A percentile compares a stretch with the other conserved stretches of the same genome.
Evolutionary conservation across 2,888 invertebrate genomes (phyloP).

Genomic region (Drosophila testacea): DNA sequence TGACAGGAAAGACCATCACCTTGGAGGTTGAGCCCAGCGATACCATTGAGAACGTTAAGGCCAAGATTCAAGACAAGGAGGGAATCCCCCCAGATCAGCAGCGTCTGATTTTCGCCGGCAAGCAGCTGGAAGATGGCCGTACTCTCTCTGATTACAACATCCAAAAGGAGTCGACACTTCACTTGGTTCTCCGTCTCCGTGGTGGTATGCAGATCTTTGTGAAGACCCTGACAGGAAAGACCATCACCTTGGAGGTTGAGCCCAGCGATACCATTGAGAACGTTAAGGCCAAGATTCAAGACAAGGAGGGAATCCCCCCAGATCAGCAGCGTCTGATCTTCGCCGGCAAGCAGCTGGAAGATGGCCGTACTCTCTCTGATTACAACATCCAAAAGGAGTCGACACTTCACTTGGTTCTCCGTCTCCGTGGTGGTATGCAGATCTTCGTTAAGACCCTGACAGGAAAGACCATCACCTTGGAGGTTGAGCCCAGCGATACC

Average conservation of each 20-base stretch:
- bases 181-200: constrained; percentile 58
- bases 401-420: constrained; percentile 55
- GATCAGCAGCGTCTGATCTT: constrained; percentile 66
- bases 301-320: constrained; percentile 64
- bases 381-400: constrained; percentile 66
- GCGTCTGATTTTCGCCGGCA: constrained; percentile 63
- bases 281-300: constrained; percentile 62
- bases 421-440: constrained; percentile 62
- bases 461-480: constrained; percentile 59
- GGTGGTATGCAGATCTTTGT: constrained; percentile 65
- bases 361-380: constrained; percentile 60
- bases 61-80: constrained; percentile 65
- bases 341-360: constrained; percentile 61
- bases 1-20: constrained; percentile 62
- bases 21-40: constrained; percentile 52
- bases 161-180: constrained; percentile 59
- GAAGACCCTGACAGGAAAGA: constrained; percentile 56
- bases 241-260: constrained; percentile 55
- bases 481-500: constrained; percentile 50
- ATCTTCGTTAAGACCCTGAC: constrained; percentile 65
- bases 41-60: constrained; percentile 64
- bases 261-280: constrained; percentile 56
- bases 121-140: constrained; percentile 64
- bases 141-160: constrained; percentile 61
- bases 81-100: constrained; percentile 65